Conservation (phyloP, 2,888 invertebrate genomes). For the Eupithecia insigniata region DNA sequence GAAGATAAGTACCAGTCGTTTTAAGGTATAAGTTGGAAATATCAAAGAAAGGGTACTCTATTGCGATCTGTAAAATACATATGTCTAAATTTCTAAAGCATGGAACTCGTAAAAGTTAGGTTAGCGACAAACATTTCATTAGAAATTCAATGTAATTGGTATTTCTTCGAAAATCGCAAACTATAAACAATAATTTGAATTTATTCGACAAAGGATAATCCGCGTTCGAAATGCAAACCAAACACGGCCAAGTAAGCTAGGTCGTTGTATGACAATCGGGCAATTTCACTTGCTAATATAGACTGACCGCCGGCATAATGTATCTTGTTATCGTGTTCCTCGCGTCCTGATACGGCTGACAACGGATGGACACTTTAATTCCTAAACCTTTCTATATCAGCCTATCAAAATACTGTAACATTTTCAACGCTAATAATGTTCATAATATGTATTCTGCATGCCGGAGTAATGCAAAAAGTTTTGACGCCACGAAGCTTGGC, state of each 20-base stretch:
- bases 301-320: slow-evolving; percentile 53
- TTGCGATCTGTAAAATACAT: not conserved
- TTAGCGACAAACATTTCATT: slow-evolving; percentile 1
- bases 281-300: slow-evolving; percentile 70
- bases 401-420: slow-evolving; percentile 11
- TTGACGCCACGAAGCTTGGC: slow-evolving; percentile 22
- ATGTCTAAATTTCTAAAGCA: not conserved
- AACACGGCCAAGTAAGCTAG: slow-evolving; percentile 51
- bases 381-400: slow-evolving; percentile 21
- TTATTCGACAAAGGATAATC: slow-evolving; percentile 26
- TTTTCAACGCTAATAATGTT: slow-evolving; percentile 12
- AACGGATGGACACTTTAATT: slow-evolving; percentile 37
- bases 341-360: slow-evolving; percentile 31
- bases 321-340: slow-evolving; percentile 52
- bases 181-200: slow-evolving; percentile 13
- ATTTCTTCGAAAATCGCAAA: not conserved
- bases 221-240: slow-evolving; percentile 38
- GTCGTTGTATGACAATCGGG: slow-evolving; percentile 60
- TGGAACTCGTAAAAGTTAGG: not conserved
- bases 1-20: not conserved
- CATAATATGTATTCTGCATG: slow-evolving; percentile 18
- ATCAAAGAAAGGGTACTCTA: not conserved
- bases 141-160: slow-evolving; percentile 9
- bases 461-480: slow-evolving; percentile 21
- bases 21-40: not conserved